Base-by-base conservation (phyloP, 2,113 vertebrate genomes). In the Clarias batrachus region DNA sequence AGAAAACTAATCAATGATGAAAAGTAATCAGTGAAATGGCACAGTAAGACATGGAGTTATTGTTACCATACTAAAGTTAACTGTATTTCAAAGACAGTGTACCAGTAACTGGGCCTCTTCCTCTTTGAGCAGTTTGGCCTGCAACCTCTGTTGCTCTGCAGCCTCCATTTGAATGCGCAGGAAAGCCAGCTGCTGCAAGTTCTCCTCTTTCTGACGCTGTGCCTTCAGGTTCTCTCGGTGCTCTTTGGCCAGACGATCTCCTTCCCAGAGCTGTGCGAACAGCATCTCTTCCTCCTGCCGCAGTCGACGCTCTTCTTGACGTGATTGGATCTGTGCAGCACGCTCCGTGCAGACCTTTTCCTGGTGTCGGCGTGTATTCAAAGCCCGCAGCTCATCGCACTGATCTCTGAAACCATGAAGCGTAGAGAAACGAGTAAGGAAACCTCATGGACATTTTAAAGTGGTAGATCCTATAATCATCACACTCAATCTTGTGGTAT, bases 31-130 rank as follows among this genome's bases (percentile, higher is more conserved):
- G 77, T 62, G 13, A 57, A 57, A 48, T 6, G 4, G 14, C 13
- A 3, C 12, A 54, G 16, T 0, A 12, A 52, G 73, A 78, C n/a
- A 37, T n/a, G 12, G 54, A 33, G 54, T 19, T 59, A n/a, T n/a
- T 79, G 25, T 74, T 4, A 41, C 25, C 25, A 27, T n/a, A 78
- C 13, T 13, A 77, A 77, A 52, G 21, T 54, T 74, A 54, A 25
- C 37, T 48, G 52, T 56, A 23, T 30, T n/a, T 17, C 8, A 54
- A 82, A 62, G 41, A 56, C 8, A 56, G 2, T 84, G 1, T 92
- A 99, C 98, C 96, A 95, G 83, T 19, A 94, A 59, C 12, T 62
- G 87, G 0, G 95, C 94, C 88, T 97, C 96, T 84, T 98, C 95
- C 25, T 95, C 93, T 66, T 95, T 95, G 81, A 94, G 92, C 74